phyloP scores from a whole-genome alignment of 2,888 invertebrate species.

The Pomacea canaliculata region DNA sequence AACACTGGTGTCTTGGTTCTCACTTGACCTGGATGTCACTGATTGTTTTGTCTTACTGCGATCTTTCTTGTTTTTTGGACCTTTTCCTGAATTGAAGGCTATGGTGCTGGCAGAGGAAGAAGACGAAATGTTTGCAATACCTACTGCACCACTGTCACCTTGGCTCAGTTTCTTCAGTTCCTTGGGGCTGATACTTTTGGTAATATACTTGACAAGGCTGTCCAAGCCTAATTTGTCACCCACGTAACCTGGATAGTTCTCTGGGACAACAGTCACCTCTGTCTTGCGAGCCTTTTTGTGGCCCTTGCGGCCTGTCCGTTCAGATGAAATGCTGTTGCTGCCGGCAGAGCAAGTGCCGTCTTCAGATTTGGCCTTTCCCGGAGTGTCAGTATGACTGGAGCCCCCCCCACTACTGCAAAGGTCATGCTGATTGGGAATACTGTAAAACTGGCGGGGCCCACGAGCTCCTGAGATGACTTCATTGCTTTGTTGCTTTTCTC shows the following conservation, averaged over 20 bases:
- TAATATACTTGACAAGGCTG: constrained; percentile 52
- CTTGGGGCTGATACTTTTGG: constrained; percentile 36
- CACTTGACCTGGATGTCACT: background rate
- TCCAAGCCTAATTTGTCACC: constrained; percentile 47
- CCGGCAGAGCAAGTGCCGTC: constrained; percentile 1
- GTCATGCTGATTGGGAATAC: constrained; percentile 8
- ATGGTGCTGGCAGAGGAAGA: background rate
- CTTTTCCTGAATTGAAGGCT: background rate
- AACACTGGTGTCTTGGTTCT: constrained; percentile 5
- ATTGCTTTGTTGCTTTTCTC: constrained; percentile 38
- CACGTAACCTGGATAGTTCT: constrained; percentile 50
- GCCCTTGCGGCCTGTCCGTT: constrained; percentile 8
- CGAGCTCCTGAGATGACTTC: background rate
- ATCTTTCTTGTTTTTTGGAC: constrained; percentile 11
- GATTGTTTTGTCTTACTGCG: constrained; percentile 11
- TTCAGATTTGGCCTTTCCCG: constrained; percentile 11
- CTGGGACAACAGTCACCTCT: constrained; percentile 37
- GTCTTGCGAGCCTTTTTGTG: constrained; percentile 37
- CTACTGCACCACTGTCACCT: background rate
- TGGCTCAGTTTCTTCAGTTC: constrained; percentile 24
- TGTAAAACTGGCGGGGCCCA: background rate
- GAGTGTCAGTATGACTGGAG: constrained; percentile 1
- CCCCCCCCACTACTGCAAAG: background rate
- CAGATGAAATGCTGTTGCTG: background rate
- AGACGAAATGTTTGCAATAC: background rate